Evolutionary conservation across 1,140 invertebrate species (phyloP), one percentile per base, ranked within the genome.

Genomic region (Dolichoris vasculosae): DNA sequence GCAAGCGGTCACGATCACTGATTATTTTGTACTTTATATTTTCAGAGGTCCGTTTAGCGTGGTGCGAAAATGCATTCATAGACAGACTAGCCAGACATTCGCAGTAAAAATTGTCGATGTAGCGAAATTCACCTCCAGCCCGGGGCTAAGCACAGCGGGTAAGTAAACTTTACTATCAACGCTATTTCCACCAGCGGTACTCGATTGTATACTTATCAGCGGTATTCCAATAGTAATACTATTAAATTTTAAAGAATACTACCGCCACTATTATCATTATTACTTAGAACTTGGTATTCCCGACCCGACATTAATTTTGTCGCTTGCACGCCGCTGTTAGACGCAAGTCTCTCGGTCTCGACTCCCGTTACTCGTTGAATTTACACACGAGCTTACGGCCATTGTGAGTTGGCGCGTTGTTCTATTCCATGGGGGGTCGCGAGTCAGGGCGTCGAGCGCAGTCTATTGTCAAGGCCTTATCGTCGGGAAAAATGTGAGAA

Each of bases 31-130:
- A 8, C 9, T n/a, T 80, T 20, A 35, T 8, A 86, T 89, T 95
- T 96, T 51, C 94, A 99, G 99, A 95, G 99, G 99, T 87, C 98
- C 99, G 89, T 99, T 99, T 94, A 99, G 98, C 92, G 96, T 99
- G 89, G 98, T 99, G 51, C 95, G 98, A 90, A 95, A 98, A 94
- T 99, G 99, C 94, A 96, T 99, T 89, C 98, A 99, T 94, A 95
- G 98, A 86, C 97, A 98, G 91, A 99, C 98, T 17, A 96, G 96
- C 48, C 97, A 99, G 93, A 98, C 98, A 91, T 99, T 99, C 95
- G 98, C 98, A 86, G 98, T 99, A 84, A 99, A 99, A 95, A 99
- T 99, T 89, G 97, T 99, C 86, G 98, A 99, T 94, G 98, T 99
- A 38, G 97, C 97, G 88, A 98, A 98, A 91, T 99, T 99, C 92